Base-by-base conservation (phyloP, 1,140 invertebrate genomes). In the Branchinecta lindahli region DNA sequence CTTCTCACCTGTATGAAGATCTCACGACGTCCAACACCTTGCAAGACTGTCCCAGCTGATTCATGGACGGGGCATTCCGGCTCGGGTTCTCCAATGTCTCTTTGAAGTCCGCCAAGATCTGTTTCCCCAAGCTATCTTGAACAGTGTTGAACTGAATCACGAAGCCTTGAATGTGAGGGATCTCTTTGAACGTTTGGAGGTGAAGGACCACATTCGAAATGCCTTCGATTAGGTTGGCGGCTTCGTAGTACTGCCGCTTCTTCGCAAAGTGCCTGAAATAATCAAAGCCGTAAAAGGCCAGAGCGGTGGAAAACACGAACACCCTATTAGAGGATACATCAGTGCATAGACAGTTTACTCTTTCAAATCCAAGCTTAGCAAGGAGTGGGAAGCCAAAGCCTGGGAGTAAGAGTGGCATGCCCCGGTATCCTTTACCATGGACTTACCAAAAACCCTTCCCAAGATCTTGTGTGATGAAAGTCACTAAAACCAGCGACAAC, bases 91-190 rank as follows among this genome's bases (percentile, higher is more conserved):
- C 87, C 75, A 98, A 96, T 0, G 92, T 88, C 75, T 92, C 87
- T 74, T 91, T 89, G 80, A 98, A 97, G 80, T 99, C 96, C n/a
- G 86, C 83, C 3, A 88, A 87, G 70, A 98, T 96, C 82, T 98
- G 95, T 70, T 87, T 83, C 0, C 90, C 92, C 47, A 98, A 80
- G 69, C 92, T 87, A 2, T 85, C 78, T 72, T 94, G 88, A 66
- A 98, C 92, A 75, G 88, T 84, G 73, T 88, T 85, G 15, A 98
- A 91, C 80, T 92, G 85, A 71, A 84, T 80, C 75, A 80, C 81
- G 69, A 66, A 68, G 68, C 44, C 15, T 76, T 87, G 85, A 73
- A 96, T 92, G 80, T 96, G 91, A 46, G 90, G 86, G 77, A 94
- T 92, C 73, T 87, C 85, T 75, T 85, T 85, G 76, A 94, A 94